phyloP scores from a whole-genome alignment of 2,888 invertebrate genomes.

The Drosophila paracracens region DNA sequence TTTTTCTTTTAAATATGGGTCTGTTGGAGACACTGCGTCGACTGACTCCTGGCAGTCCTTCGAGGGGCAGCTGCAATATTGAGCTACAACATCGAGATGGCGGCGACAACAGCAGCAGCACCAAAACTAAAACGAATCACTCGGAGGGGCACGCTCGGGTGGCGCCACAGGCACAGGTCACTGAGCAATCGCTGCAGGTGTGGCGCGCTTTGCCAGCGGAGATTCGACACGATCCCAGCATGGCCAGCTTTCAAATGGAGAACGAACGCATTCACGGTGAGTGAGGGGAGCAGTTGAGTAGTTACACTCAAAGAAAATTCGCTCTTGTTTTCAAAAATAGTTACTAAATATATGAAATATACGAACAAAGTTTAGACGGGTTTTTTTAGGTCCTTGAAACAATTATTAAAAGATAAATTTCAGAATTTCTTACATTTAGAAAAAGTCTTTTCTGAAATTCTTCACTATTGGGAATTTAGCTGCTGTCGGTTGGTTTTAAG shows the following conservation, averaged over 20 bases:
- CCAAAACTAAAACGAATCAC: slow-evolving; percentile 43
- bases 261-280: slow-evolving; percentile 84
- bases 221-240: slow-evolving; percentile 88
- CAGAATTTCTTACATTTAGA: too few relatives aligned
- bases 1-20: slow-evolving; percentile 62
- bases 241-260: slow-evolving; percentile 87
- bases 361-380: background rate
- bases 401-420: too few relatives aligned
- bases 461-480: too few relatives aligned
- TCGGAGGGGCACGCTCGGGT: slow-evolving; percentile 31
- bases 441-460: too few relatives aligned
- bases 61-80: slow-evolving; percentile 62
- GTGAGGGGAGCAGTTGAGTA: slow-evolving; percentile 14
- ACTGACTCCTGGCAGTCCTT: slow-evolving; percentile 59
- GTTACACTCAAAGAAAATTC: background rate
- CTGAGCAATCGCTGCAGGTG: slow-evolving; percentile 87
- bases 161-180: slow-evolving; percentile 85
- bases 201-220: slow-evolving; percentile 89
- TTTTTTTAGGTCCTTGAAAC: too few relatives aligned
- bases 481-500: too few relatives aligned
- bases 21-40: slow-evolving; percentile 70
- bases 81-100: slow-evolving; percentile 69
- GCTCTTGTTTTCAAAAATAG: too few relatives aligned
- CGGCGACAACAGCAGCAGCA: background rate
- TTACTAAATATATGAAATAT: background rate